Base-by-base conservation (phyloP, 2,888 invertebrate species). In the Oxyscelio sp. region DNA sequence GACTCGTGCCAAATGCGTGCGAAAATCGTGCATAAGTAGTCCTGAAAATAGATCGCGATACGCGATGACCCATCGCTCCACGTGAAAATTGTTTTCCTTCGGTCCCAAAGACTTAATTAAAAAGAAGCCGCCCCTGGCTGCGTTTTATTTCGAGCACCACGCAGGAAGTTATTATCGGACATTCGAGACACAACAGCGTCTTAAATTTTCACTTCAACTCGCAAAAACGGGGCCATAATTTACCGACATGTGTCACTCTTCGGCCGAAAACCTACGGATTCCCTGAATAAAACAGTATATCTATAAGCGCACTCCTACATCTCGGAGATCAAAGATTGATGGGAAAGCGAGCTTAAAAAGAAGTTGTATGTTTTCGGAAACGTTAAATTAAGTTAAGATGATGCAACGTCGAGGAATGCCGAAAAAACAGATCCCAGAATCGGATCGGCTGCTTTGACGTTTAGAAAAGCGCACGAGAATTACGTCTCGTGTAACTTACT, bases 31-130 rank as follows among this genome's bases (percentile, higher is more conserved):
- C 71, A 61, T 80, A 80, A 85, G 84, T 73, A 83, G 80, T 84
- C 79, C 78, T 81, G 87, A 86, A 86, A 87, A 86, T 85, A 85
- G 85, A 87, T 82, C 85, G 61, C 52, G 74, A 85, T 86, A 82
- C 61, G 71, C 56, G 50, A 27, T 38, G 17, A 68, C 27, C 68
- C 70, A 74, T 63, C 63, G 43, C 54, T 63, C 52, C 45, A 38
- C 68, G 5, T 8, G 22, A 8, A 61, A 61, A 54, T 54, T 74
- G 48, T 58, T 70, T 43, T 38, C 38, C 5, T 15, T 17, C 0
- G 27, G 22, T 54, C 54, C 24, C 40, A 5, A 40, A 40, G n/a
- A n/a, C n/a, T n/a, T 59, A 83, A 83, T 83, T 83, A 77, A 83
- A 48, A 83, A 77, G 77, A 71, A 75, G 40, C 71, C 68, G 54